These are phyloP conservation scores for Cyprinodon variegatus DNA, from an alignment of 2,113 vertebrate species.

Conservation along the genomic window DNA sequence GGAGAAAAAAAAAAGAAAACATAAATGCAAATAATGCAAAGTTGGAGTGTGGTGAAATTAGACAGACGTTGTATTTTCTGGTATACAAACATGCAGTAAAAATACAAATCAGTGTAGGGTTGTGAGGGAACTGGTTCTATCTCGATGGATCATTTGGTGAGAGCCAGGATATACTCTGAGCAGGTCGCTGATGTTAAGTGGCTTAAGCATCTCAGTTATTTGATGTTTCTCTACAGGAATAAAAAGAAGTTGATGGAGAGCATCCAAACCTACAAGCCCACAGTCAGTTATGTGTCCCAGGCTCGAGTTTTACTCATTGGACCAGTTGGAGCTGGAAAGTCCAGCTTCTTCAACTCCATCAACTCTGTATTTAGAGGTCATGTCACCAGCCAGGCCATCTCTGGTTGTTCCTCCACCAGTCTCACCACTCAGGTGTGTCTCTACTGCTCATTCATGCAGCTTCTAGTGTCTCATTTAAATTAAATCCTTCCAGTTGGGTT, in stretches of 20 bases:
- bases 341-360: slow-evolving; percentile 67
- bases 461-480: not conserved
- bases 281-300: slow-evolving; percentile 20
- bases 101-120: too few species aligned
- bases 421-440: slow-evolving; percentile 58
- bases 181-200: too few species aligned
- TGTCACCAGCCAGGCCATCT: slow-evolving; percentile 58
- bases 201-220: too few species aligned
- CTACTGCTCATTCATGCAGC: not conserved
- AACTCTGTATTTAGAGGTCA: slow-evolving; percentile 64
- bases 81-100: too few species aligned
- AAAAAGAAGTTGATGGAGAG: slow-evolving; percentile 29
- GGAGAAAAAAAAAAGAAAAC: too few species aligned
- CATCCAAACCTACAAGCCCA: slow-evolving; percentile 32
- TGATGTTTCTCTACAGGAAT: slow-evolving; percentile 20
- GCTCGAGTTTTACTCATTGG: slow-evolving; percentile 8
- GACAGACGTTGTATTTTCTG: too few species aligned
- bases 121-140: too few species aligned
- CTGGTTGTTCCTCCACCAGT: slow-evolving; percentile 49
- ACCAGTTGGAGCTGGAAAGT: slow-evolving; percentile 17
- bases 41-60: too few species aligned
- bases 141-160: too few species aligned
- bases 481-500: not conserved
- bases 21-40: too few species aligned
- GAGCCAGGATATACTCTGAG: too few species aligned